phyloP scores from a whole-genome alignment of 2,888 invertebrate genomes.

The Cryptocephalus primarius region DNA sequence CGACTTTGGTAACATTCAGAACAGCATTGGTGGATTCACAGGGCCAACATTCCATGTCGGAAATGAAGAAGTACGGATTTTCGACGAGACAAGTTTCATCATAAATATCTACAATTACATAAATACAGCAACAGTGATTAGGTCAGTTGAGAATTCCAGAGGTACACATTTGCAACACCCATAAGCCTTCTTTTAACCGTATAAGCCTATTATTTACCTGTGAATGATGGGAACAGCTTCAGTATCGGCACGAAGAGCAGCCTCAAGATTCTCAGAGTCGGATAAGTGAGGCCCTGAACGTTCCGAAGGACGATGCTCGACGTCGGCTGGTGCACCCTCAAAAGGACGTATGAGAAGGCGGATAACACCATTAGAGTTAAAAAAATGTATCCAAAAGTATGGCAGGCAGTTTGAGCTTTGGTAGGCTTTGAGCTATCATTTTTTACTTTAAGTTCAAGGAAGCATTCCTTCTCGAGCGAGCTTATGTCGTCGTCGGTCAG shows the following conservation, averaged over 20 bases:
- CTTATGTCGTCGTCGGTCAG: constrained; percentile 53
- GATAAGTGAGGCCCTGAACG: constrained; percentile 72
- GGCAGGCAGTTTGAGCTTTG: constrained; percentile 16
- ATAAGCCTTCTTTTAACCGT: no score
- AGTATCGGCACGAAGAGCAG: constrained; percentile 67
- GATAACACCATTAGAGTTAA: constrained; percentile 23
- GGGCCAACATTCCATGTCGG: constrained; percentile 78
- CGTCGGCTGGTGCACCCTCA: constrained; percentile 50
- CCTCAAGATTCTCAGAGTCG: constrained; percentile 62
- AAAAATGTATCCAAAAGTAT: constrained; percentile 9
- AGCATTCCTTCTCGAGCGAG: constrained; percentile 47
- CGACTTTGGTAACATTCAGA: constrained; percentile 51
- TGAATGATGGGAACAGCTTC: constrained; percentile 58
- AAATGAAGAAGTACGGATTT: constrained; percentile 72
- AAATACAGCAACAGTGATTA: background rate
- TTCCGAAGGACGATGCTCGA: constrained; percentile 58
- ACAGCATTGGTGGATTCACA: constrained; percentile 62
- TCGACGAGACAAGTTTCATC: constrained; percentile 76
- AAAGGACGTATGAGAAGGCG: constrained; percentile 35
- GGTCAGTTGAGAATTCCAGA: background rate
- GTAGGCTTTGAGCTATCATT: constrained; percentile 15
- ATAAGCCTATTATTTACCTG: constrained; percentile 42
- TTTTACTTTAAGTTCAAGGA: constrained; percentile 35
- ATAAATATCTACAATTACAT: constrained; percentile 50
- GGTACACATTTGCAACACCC: no score